Evolutionary conservation across 2,797 vertebrate genomes (phyloP).

Genomic region (Semaprochilodus insignis): DNA sequence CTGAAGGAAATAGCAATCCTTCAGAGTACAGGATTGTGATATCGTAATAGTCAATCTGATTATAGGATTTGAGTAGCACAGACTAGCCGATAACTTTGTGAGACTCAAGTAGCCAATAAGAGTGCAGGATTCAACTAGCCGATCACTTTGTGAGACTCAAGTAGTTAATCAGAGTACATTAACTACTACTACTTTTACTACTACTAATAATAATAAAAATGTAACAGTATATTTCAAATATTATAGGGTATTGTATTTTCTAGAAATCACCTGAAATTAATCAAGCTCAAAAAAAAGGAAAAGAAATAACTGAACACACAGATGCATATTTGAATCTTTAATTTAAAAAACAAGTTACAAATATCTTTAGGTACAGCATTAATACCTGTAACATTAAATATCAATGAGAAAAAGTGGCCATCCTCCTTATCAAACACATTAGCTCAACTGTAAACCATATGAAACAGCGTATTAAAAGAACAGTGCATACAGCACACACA

Average conservation of each 20-base stretch:
- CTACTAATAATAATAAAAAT: not conserved
- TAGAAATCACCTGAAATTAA: not conserved
- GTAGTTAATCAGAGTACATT: no score
- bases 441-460: constrained; percentile 42
- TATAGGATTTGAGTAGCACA: no score
- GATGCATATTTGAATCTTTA: constrained; percentile 34
- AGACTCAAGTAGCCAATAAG: no score
- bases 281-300: not conserved
- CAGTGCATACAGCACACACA: constrained; percentile 47
- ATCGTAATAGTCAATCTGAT: no score
- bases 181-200: no score
- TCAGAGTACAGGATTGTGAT: no score
- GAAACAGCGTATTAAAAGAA: constrained; percentile 41
- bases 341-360: constrained; percentile 46
- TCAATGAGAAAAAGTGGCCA: constrained; percentile 66
- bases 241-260: no score
- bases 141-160: no score
- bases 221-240: not conserved
- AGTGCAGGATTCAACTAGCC: no score
- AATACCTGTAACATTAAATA: constrained; percentile 70
- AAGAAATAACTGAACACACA: not conserved
- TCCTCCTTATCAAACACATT: constrained; percentile 56
- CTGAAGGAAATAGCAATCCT: no score
- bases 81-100: no score
- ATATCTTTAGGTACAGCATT: constrained; percentile 56